Evolutionary conservation across 2,113 vertebrate species (phyloP), one percentile per base, ranked within the genome.

Genomic region (Polypterus senegalus): DNA sequence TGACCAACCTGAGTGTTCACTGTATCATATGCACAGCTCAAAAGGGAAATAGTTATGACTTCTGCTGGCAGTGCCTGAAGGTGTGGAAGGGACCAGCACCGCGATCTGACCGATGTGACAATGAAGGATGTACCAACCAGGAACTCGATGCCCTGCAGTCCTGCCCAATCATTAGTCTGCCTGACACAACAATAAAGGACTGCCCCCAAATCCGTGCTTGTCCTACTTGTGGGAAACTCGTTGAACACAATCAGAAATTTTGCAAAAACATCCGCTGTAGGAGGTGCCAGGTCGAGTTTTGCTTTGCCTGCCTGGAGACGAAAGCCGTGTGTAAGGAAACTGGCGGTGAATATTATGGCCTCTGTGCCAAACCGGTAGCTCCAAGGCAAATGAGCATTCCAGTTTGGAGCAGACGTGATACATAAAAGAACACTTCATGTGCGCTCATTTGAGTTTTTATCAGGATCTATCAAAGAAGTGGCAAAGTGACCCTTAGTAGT

Each of bases 11-110:
- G 3, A 58, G 57, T 1, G 66, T 67, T 10, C 5, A 3, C 4
- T 67, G 66, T 54, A 51, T 9, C 3, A 5, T 64, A 48, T 67
- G 66, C 10, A 3, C 1, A 2, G 2, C 4, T 0, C 4, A 7
- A n/a, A 62, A 10, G 45, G 53, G 53, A 5, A 6, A 5, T 2
- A 1, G 0, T 5, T 63, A 49, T n/a, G 53, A 63, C 11, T 67
- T 67, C 62, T 67, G 66, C 61, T 67, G 66, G 66, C 66, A 67
- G 58, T 67, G 65, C 61, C 43, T 56, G 61, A 54, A 5, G 44
- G 5, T 58, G 6, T 67, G 65, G 66, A 63, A 63, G 49, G 65
- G 65, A 1, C 2, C 2, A 2, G 51, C 48, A 7, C 8, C 54
- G 2, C 11, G 57, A 2, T 63, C 62, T 1, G 58, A 60, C 44